Evolutionary conservation across 2,888 invertebrate species (phyloP).

Genomic region (Eristalis pertinax): DNA sequence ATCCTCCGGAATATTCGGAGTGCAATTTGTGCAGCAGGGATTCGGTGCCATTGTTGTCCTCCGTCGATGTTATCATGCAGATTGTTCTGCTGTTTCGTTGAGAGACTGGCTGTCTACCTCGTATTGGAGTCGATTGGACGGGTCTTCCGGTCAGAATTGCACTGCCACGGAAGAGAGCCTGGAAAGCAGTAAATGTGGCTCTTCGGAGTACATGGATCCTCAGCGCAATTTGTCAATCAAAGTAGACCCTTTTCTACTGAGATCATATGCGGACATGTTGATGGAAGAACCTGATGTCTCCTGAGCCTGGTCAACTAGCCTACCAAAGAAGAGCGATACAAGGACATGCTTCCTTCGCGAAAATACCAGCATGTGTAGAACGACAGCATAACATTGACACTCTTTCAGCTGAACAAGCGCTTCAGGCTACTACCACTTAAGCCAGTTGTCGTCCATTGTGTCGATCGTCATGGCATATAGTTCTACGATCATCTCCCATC

Average conservation of each 20-base stretch:
- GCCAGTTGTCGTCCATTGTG: background rate
- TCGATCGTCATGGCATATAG: background rate
- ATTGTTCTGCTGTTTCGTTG: background rate
- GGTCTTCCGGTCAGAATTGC: background rate
- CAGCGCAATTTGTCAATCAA: too few relatives aligned
- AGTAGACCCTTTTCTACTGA: too few relatives aligned
- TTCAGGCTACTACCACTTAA: background rate
- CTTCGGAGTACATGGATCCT: too few relatives aligned
- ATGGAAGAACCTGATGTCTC: too few relatives aligned
- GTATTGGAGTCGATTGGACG: background rate
- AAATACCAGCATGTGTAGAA: too few relatives aligned
- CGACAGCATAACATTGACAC: background rate
- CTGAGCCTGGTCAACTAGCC: too few relatives aligned
- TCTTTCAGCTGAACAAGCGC: background rate
- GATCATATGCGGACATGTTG: too few relatives aligned
- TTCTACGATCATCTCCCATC: background rate
- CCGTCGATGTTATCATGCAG: constrained; percentile 40
- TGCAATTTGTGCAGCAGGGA: constrained; percentile 63
- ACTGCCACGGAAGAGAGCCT: background rate
- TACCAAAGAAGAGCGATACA: too few relatives aligned
- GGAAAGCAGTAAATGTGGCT: too few relatives aligned
- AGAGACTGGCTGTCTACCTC: background rate
- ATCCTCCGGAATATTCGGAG: constrained; percentile 46
- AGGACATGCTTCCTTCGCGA: too few relatives aligned
- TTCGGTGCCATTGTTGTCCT: constrained; percentile 66